Evolutionary conservation across 2,797 vertebrate genomes (phyloP).

Genomic region (Sebastes itinus): DNA sequence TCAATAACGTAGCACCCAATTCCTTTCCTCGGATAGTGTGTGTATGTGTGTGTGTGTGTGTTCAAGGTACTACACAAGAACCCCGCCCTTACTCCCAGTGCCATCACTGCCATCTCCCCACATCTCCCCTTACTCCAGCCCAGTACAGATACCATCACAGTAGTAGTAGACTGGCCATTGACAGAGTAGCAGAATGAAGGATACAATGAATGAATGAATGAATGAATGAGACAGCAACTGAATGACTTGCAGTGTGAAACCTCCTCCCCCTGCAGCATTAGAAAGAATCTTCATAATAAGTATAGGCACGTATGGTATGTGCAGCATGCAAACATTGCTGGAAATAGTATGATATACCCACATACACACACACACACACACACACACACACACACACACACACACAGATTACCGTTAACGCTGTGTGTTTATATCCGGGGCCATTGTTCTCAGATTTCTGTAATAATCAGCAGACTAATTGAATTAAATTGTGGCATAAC

Average conservation of each 20-base stretch:
- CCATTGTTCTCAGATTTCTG: constrained; percentile 53
- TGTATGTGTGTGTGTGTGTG: constrained; percentile 8
- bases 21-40: constrained; percentile 16
- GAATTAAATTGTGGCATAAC: constrained; percentile 60
- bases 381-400: not conserved
- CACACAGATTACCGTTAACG: constrained; percentile 26
- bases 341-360: not conserved
- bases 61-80: not conserved
- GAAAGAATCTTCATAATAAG: constrained; percentile 10
- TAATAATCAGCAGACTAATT: constrained; percentile 56
- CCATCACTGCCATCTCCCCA: constrained; percentile 44
- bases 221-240: constrained; percentile 30
- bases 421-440: constrained; percentile 30
- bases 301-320: not conserved
- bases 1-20: constrained; percentile 28
- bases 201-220: constrained; percentile 19
- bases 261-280: not conserved
- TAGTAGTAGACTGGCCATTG: constrained; percentile 11
- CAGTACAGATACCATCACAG: constrained; percentile 59
- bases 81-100: constrained; percentile 30
- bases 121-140: constrained; percentile 3
- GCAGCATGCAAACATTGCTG: not conserved
- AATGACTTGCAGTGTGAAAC: constrained; percentile 3
- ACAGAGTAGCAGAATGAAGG: constrained; percentile 27
- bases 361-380: not conserved